Evolutionary conservation across 23 tunicate genomes (phyloP).

Genomic region (Styela plicata): DNA sequence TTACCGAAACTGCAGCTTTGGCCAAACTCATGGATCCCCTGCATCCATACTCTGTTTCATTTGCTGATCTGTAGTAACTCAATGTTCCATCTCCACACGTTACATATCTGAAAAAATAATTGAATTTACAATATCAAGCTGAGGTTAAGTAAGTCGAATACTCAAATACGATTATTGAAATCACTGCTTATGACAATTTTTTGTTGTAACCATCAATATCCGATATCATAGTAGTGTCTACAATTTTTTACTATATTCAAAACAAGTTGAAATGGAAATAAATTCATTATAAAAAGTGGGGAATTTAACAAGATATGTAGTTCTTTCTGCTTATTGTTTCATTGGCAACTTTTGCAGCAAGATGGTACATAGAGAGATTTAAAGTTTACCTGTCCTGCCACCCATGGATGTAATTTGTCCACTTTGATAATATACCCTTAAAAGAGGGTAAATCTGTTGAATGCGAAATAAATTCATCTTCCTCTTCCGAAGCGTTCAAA

Average conservation of each 20-base stretch:
- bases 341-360: background rate
- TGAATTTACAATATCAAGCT: background rate
- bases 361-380: background rate
- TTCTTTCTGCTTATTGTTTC: background rate
- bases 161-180: no score
- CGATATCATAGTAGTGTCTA: no score
- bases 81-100: constrained; percentile 69
- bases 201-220: no score
- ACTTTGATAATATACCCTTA: constrained; percentile 69
- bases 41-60: constrained; percentile 90
- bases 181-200: no score
- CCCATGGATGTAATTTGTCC: constrained; percentile 96
- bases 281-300: background rate
- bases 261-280: no score
- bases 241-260: no score
- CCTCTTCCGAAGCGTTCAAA: constrained; percentile 67
- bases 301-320: background rate
- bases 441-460: constrained; percentile 42
- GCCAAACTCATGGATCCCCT: constrained; percentile 76
- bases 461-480: constrained; percentile 39
- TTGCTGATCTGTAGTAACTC: constrained; percentile 56
- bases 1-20: constrained; percentile 51
- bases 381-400: constrained; percentile 62
- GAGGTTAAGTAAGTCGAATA: no score
- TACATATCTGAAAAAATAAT: constrained; percentile 41